A percentile compares a stretch with the other conserved stretches of the same genome.
These are phyloP conservation scores for Myopa tessellatipennis DNA, from an alignment of 2,888 invertebrate genomes.

Conservation along the genomic window DNA sequence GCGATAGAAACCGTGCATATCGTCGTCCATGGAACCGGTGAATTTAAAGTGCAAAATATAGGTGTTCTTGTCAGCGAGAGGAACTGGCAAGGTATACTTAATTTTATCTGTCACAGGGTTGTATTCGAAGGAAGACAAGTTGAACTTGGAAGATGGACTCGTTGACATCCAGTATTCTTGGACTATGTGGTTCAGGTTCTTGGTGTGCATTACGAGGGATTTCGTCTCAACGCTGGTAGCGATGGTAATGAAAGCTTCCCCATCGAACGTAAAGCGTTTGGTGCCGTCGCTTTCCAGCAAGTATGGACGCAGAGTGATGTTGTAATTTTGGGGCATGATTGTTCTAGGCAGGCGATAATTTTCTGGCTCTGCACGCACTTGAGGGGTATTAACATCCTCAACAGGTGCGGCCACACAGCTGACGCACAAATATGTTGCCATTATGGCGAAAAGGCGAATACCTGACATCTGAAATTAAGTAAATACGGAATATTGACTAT, in stretches of 20 bases:
- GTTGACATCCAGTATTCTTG: slow-evolving; percentile 52
- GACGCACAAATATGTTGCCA: slow-evolving; percentile 51
- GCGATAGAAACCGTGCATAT: slow-evolving; percentile 71
- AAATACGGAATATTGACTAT: background rate
- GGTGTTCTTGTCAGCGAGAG: slow-evolving; percentile 57
- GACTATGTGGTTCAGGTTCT: slow-evolving; percentile 62
- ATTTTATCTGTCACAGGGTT: slow-evolving; percentile 66
- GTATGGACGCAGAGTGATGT: slow-evolving; percentile 70
- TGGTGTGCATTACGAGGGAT: slow-evolving; percentile 70
- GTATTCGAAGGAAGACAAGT: slow-evolving; percentile 47
- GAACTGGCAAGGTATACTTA: slow-evolving; percentile 63
- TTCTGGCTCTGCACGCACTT: slow-evolving; percentile 24
- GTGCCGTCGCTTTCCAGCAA: slow-evolving; percentile 62
- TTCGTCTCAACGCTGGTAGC: slow-evolving; percentile 64
- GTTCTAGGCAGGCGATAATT: slow-evolving; percentile 59
- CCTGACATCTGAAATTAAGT: slow-evolving; percentile 37
- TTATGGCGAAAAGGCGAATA: slow-evolving; percentile 36
- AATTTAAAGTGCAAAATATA: slow-evolving; percentile 70
- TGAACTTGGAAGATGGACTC: slow-evolving; percentile 47
- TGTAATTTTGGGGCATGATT: slow-evolving; percentile 71
- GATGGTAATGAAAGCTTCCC: slow-evolving; percentile 68
- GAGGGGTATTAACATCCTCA: slow-evolving; percentile 37
- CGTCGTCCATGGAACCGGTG: slow-evolving; percentile 69
- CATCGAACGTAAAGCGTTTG: slow-evolving; percentile 63
- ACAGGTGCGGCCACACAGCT: slow-evolving; percentile 46